Base-by-base conservation (phyloP, 2,888 invertebrate genomes). In the Bellardia pandia region DNA sequence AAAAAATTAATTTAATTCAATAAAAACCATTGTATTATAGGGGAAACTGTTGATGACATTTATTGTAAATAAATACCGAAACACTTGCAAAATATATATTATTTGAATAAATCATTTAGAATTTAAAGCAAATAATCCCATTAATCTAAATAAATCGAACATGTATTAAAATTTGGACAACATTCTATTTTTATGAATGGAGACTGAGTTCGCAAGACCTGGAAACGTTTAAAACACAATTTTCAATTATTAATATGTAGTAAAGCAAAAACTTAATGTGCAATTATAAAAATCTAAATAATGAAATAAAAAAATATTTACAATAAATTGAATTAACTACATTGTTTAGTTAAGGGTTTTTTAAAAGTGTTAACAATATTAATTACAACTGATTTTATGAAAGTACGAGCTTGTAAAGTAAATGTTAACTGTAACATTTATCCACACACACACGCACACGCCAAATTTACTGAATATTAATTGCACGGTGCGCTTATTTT, bases 141-240 rank as follows among this genome's bases (percentile, higher is more conserved):
- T 11, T 37, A 69, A 45, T 5, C 11, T 58, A 58, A 75, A 75
- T 45, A 68, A 74, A 14, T 45, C 3, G 9, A 48, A 30, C 4
- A 77, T 69, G 37, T 69, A 72, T 56, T 78, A 66, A 83, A 62
- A 71, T 60, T 62, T 83, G 75, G 77, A 86, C 86, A 79, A 40
- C 45, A 78, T 79, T 68, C 74, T n/a, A 58, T 62, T 83, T 58
- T 40, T 78, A 45, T 42, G n/a, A 42, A 80, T 42, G 51, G 13
- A 64, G 42, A 33, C 16, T 56, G 72, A 72, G 33, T 80, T 71
- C 71, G 30, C 13, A 64, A 66, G 64, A 68, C 72, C 80, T 72
- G 56, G 56, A 80, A 62, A 60, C 30, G 42, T 71, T 62, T 62
- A 40, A 51, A 0, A 14, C 4, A 37, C 5, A 62, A 37, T 37